Evolutionary conservation across 2,797 vertebrate genomes (phyloP).

Genomic region (Furcifer pardalis): DNA sequence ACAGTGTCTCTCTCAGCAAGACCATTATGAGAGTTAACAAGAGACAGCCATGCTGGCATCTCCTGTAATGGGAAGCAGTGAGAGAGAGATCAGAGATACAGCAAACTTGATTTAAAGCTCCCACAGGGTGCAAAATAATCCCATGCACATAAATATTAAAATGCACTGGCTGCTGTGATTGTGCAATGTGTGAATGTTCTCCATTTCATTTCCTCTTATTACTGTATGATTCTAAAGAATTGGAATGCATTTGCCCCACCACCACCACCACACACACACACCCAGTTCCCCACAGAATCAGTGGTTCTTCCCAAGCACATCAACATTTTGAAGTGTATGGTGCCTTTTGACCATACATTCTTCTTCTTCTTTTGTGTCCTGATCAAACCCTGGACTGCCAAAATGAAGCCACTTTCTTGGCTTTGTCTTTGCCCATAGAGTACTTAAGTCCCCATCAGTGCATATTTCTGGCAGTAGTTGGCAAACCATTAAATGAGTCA

Average conservation of each 20-base stretch:
- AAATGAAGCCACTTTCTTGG: too few species aligned
- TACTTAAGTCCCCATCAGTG: too few species aligned
- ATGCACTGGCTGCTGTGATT: neutral
- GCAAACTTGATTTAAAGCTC: neutral
- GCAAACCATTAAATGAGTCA: too few species aligned
- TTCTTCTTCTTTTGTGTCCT: too few species aligned
- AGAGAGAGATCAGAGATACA: neutral
- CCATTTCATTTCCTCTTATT: neutral
- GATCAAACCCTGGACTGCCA: too few species aligned
- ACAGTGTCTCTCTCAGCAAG: neutral
- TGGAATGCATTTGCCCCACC: too few species aligned
- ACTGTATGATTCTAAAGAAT: neutral
- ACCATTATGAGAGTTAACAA: slow-evolving; percentile 1
- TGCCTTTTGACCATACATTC: neutral
- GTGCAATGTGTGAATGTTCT: neutral
- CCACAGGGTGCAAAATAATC: neutral
- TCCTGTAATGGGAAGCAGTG: neutral
- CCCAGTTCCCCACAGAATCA: too few species aligned
- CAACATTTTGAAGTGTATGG: neutral
- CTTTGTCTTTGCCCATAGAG: too few species aligned
- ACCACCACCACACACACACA: too few species aligned
- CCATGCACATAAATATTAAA: neutral
- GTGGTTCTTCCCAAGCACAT: neutral
- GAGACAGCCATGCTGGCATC: neutral
- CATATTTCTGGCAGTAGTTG: too few species aligned